Evolutionary conservation across 2,113 vertebrate species (phyloP), one percentile per base, ranked within the genome.

Genomic region (Zeus faber): DNA sequence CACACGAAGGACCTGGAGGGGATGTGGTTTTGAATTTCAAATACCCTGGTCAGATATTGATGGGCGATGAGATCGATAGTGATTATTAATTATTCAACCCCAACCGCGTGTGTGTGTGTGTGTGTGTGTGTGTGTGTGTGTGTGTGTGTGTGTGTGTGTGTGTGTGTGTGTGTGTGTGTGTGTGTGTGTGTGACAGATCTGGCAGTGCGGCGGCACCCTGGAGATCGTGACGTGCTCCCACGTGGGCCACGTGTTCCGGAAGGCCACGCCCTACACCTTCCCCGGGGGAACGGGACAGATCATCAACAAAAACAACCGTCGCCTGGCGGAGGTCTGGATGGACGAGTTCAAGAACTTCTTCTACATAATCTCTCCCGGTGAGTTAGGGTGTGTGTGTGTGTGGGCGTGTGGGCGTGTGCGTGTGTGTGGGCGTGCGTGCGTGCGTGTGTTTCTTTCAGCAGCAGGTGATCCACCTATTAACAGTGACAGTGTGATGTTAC

Each of bases 291-390:
- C 97, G 0, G 97, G 96, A 3, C 96, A 99, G 83, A 98, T 99
- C 72, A 99, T 99, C 79, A 99, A 99, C 84, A 99, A 99, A 89
- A 99, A 99, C 70, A 99, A 99, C 88, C 89, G 97, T 0, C 87
- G 97, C 8, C 92, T 99, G 49, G 97, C 97, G 56, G 97, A 99
- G 90, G 97, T 98, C 48, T 98, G 97, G 97, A 98, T 99, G 97
- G 97, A 99, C 62, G 95, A 97, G 73, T 99, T 99, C 81, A 99
- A 99, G 85, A 98, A 97, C 78, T 98, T 99, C 73, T 99, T 99
- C 89, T 99, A 99, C 65, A 98, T 99, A 67, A 98, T 99, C 89
- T 98, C 96, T 66, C 97, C 97, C 72, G 97, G 97, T 99, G 64
- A 92, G 92, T 67, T 46, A 4, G 23, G 8, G 20, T 29, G 6